These are phyloP conservation scores for Rhinogobio ventralis DNA, from an alignment of 2,797 vertebrate species.

Conservation along the genomic window DNA sequence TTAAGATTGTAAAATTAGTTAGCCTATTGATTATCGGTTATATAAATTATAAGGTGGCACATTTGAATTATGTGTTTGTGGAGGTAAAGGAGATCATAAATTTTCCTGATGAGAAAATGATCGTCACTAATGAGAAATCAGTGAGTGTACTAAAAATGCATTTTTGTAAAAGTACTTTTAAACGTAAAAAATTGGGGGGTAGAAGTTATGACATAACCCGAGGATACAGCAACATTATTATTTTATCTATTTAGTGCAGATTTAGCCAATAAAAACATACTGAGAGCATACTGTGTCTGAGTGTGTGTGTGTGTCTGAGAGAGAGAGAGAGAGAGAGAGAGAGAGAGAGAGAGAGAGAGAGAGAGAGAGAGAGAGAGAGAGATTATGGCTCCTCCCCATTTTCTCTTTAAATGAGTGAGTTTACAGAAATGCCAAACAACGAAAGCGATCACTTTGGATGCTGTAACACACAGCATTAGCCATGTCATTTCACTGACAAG, in stretches of 20 bases:
- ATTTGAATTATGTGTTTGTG: not conserved
- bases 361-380: too few species aligned
- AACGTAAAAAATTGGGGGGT: too few species aligned
- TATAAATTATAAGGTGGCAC: not conserved
- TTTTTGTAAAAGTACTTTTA: too few species aligned
- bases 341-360: too few species aligned
- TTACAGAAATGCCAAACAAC: not conserved
- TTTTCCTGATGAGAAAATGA: not conserved
- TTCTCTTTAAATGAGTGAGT: not conserved
- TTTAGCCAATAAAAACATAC: too few species aligned
- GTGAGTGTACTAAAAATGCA: too few species aligned
- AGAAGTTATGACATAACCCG: too few species aligned
- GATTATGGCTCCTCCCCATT: not conserved
- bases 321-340: too few species aligned
- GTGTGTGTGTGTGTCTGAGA: too few species aligned
- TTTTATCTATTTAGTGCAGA: too few species aligned
- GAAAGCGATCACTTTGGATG: not conserved
- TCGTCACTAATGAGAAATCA: not conserved
- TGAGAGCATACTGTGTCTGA: too few species aligned
- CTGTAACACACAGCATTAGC: not conserved
- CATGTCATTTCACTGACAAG: not conserved
- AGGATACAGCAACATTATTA: too few species aligned
- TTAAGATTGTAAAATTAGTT: not conserved
- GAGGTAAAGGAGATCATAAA: not conserved
- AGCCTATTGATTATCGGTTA: not conserved